Percentiles rank a stretch among this genome's conserved stretches.
phyloP scores from a whole-genome alignment of 2,113 vertebrate species.

The Empidonax traillii region DNA sequence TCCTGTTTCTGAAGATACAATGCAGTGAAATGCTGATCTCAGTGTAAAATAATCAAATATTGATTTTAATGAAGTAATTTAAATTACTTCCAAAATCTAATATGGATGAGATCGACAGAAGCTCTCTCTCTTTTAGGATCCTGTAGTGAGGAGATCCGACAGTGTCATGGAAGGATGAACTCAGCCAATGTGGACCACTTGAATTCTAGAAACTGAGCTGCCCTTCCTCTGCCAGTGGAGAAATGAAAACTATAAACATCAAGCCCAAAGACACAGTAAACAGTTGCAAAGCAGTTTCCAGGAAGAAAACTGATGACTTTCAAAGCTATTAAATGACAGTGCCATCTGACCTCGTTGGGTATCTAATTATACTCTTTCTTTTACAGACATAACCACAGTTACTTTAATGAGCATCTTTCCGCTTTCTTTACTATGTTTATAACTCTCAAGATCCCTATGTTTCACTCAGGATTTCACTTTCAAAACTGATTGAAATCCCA shows the following conservation, averaged over 20 bases:
- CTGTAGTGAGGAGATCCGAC: not conserved
- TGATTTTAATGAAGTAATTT: not conserved
- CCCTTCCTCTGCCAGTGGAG: not conserved
- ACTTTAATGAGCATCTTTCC: not conserved
- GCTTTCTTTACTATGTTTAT: not conserved
- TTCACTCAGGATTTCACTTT: not conserved
- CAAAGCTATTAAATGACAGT: not conserved
- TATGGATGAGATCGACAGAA: not conserved
- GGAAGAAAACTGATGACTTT: not conserved
- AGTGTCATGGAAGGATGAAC: not conserved
- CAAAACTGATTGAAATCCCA: not conserved
- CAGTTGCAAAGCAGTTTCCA: not conserved
- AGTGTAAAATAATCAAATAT: constrained; percentile 1
- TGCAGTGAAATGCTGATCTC: not conserved
- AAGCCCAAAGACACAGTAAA: not conserved
- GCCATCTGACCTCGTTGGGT: not conserved
- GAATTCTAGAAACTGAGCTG: not conserved
- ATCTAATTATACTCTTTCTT: not conserved
- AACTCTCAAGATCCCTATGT: not conserved
- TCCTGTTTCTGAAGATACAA: not conserved
- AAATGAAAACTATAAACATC: not conserved
- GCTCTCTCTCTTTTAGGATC: not conserved
- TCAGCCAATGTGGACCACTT: not conserved
- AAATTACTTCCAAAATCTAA: not conserved
- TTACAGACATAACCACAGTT: not conserved